Conservation (phyloP, 2,797 vertebrate genomes). For the Chiloscyllium punctatum region DNA sequence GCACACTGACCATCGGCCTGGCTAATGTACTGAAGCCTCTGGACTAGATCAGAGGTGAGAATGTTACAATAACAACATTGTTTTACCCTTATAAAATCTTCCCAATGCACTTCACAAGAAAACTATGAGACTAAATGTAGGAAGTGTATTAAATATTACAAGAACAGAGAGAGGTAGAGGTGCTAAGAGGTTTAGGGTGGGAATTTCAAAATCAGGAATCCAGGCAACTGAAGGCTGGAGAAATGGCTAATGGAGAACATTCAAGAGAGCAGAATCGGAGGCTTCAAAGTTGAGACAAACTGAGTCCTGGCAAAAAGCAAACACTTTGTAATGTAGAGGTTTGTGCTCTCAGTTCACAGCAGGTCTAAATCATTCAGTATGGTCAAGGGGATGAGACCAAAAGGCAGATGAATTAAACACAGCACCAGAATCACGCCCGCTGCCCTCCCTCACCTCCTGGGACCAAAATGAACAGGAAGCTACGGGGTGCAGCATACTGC, state of each 20-base stretch:
- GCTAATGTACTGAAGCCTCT: not conserved
- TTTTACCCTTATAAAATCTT: not conserved
- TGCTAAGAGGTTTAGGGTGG: not conserved
- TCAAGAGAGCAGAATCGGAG: not conserved
- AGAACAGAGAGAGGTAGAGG: not conserved
- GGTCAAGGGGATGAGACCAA: not conserved
- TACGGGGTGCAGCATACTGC: not conserved
- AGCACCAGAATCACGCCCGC: not conserved
- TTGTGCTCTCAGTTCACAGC: not conserved
- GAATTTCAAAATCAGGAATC: not conserved
- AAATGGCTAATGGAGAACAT: not conserved
- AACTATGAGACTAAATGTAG: not conserved
- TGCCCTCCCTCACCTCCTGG: not conserved
- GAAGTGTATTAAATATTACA: not conserved
- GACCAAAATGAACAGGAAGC: not conserved
- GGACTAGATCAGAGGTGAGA: not conserved
- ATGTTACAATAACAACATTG: not conserved
- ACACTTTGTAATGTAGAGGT: not conserved
- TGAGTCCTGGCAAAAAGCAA: not conserved
- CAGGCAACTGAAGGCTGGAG: not conserved
- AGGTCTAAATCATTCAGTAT: not conserved
- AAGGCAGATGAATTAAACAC: not conserved
- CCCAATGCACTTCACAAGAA: not conserved
- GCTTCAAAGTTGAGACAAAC: too few species aligned
- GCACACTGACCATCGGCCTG: not conserved